Conservation (phyloP, 37 sponge, comb jelly and placozoan genomes). For the Hexactinellida sp. region DNA sequence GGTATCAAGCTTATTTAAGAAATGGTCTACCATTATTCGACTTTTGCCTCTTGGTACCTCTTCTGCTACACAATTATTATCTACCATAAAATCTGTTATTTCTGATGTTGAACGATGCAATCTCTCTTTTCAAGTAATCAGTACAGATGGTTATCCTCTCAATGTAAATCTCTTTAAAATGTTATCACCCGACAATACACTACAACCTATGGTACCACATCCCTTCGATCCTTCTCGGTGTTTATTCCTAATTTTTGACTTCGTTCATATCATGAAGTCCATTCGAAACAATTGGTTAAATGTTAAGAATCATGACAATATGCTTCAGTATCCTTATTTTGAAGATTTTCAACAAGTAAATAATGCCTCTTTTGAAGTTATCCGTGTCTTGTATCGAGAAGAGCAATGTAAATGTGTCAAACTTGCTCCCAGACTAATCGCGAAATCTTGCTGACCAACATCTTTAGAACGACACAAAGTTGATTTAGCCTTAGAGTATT, state of each 20-base stretch:
- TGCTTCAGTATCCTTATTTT: background rate
- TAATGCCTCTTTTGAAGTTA: background rate
- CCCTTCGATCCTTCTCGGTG: no score
- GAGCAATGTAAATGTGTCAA: background rate
- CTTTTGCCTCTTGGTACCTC: background rate
- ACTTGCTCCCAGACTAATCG: background rate
- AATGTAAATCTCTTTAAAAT: background rate
- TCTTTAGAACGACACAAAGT: background rate
- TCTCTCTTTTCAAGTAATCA: background rate
- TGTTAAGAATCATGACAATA: background rate
- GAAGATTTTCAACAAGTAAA: background rate
- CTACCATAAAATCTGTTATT: background rate
- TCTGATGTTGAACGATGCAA: background rate
- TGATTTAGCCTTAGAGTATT: background rate
- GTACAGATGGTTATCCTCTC: background rate
- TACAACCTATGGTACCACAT: background rate
- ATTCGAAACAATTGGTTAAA: no score
- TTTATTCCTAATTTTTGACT: no score
- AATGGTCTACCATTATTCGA: no score
- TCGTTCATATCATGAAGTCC: no score
- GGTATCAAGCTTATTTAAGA: no score
- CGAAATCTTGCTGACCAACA: no score
- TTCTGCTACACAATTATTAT: background rate
- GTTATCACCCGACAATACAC: background rate
- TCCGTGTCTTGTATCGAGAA: background rate